Evolutionary conservation across 2,888 invertebrate species (phyloP).

Genomic region (Drosophila dives): DNA sequence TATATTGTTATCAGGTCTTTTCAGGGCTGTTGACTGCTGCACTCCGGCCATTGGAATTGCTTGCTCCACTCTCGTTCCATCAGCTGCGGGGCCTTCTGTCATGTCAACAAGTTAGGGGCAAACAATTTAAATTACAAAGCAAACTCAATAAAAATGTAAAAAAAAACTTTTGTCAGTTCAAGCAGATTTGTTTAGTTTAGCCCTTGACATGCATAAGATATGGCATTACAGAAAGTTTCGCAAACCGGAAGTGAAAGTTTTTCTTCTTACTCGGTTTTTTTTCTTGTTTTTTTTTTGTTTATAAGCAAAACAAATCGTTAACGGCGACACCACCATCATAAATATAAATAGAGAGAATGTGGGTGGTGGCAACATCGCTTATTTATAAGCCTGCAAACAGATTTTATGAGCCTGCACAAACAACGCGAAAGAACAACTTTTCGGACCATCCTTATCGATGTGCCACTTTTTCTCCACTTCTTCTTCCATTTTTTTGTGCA

Average conservation of each 20-base stretch:
- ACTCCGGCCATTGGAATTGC: not conserved
- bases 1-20: conserved; percentile 40
- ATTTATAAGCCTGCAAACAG: conserved; percentile 80
- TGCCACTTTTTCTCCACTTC: conserved; percentile 17
- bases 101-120: conserved; percentile 76
- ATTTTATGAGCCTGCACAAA: conserved; percentile 76
- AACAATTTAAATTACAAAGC: conserved; percentile 80
- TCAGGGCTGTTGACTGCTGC: not conserved
- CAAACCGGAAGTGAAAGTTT: conserved; percentile 64
- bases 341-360: not conserved
- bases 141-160: conserved; percentile 79
- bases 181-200: conserved; percentile 69
- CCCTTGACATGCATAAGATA: conserved; percentile 79
- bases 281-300: conserved; percentile 42
- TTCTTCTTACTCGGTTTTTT: conserved; percentile 26
- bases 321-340: conserved; percentile 26
- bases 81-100: conserved; percentile 5
- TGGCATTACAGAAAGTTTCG: conserved; percentile 62
- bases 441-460: conserved; percentile 59
- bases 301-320: conserved; percentile 77
- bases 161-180: conserved; percentile 52
- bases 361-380: conserved; percentile 49
- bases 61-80: not conserved
- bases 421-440: conserved; percentile 39
- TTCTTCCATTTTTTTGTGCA: conserved; percentile 12